Conservation (phyloP, 2,888 invertebrate species). For the Diloba caeruleocephala region DNA sequence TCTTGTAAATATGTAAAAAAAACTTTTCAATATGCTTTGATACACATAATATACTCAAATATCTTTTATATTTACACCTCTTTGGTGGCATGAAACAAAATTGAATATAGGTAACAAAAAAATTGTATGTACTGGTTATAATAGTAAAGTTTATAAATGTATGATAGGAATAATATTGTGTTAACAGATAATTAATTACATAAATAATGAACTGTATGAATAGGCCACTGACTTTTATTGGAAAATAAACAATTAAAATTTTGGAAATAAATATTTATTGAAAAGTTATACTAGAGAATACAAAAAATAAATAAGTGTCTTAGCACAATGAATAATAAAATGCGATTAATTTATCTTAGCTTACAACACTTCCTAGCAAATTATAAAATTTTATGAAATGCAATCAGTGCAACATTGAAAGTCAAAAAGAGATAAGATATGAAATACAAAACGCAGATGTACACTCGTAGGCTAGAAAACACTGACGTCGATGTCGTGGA, state of each 20-base stretch:
- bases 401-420: constrained; percentile 45
- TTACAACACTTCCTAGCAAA: constrained; percentile 53
- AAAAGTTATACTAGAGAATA: constrained; percentile 65
- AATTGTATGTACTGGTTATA: constrained; percentile 12
- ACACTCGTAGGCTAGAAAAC: constrained; percentile 10
- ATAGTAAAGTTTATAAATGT: constrained; percentile 22
- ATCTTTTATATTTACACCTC: constrained; percentile 6
- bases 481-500: constrained; percentile 39
- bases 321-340: constrained; percentile 61
- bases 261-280: constrained; percentile 76
- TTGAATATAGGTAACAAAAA: constrained; percentile 17
- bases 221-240: constrained; percentile 28
- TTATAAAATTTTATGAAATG: constrained; percentile 49
- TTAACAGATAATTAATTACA: constrained; percentile 48
- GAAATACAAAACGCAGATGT: constrained; percentile 24
- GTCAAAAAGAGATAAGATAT: constrained; percentile 32
- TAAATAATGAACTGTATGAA: constrained; percentile 45
- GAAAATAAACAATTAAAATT: constrained; percentile 46
- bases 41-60: constrained; percentile 4
- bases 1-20: constrained; percentile 47
- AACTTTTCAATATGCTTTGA: constrained; percentile 9
- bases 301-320: constrained; percentile 82
- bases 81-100: constrained; percentile 10
- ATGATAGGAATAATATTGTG: constrained; percentile 28
- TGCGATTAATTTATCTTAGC: constrained; percentile 58